phyloP scores from a whole-genome alignment of 2,113 vertebrate genomes.

The Serinus canaria region DNA sequence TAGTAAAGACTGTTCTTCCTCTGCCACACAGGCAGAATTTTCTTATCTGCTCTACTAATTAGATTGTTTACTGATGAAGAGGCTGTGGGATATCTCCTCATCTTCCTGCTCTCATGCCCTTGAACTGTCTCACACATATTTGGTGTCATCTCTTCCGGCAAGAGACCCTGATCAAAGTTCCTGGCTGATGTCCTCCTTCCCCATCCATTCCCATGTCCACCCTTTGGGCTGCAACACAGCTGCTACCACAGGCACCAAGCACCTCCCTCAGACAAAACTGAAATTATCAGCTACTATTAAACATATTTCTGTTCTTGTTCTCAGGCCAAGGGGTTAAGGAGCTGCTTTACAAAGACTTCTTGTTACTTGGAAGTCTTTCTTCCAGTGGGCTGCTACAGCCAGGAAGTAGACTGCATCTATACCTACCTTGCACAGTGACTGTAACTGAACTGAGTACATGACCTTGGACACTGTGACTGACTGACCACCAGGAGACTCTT shows the following conservation, averaged over 20 bases:
- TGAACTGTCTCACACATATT: neutral
- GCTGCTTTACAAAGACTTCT: neutral
- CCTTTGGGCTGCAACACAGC: neutral
- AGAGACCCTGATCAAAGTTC: neutral
- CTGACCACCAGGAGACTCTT: neutral
- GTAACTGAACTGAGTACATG: neutral
- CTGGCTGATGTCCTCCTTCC: neutral
- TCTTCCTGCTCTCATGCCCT: neutral
- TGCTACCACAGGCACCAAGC: neutral
- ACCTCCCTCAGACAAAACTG: neutral
- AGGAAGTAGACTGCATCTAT: neutral
- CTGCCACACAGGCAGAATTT: neutral
- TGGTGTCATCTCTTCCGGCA: neutral
- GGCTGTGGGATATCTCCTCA: neutral
- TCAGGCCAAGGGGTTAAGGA: neutral
- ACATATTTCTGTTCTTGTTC: neutral
- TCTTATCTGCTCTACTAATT: neutral
- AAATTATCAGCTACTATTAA: neutral
- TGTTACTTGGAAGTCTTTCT: neutral
- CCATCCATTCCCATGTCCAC: neutral
- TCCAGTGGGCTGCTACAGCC: neutral
- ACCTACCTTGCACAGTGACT: neutral
- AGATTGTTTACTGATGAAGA: neutral
- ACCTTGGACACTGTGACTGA: neutral
- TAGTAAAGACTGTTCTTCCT: neutral